phyloP scores from a whole-genome alignment of 2,888 invertebrate genomes.

The Orthosia gothica region DNA sequence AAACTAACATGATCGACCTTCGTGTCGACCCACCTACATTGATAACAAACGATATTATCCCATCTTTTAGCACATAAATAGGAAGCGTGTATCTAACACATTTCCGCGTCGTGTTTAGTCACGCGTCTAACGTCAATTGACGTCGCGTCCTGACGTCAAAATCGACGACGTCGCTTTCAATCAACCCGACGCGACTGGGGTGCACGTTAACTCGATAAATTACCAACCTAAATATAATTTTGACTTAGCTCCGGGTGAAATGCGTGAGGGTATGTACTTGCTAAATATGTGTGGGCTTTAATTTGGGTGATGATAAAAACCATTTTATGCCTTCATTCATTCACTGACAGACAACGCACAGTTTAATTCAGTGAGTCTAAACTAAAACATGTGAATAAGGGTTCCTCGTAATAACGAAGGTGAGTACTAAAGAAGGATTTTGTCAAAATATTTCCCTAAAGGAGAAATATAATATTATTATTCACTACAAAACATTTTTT shows the following conservation, averaged over 20 bases:
- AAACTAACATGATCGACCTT: too few relatives aligned
- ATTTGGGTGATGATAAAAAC: too few relatives aligned
- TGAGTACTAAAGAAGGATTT: too few relatives aligned
- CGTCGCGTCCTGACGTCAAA: conserved; percentile 3
- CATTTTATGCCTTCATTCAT: neutral
- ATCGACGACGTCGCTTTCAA: conserved; percentile 38
- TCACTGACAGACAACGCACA: neutral
- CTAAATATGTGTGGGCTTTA: neutral
- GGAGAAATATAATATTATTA: too few relatives aligned
- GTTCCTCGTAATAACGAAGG: too few relatives aligned
- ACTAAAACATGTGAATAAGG: too few relatives aligned
- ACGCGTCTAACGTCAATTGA: conserved; percentile 43
- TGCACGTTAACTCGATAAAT: conserved; percentile 42
- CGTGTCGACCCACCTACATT: neutral
- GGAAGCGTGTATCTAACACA: conserved; percentile 19
- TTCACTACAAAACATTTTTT: too few relatives aligned
- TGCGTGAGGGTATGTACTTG: neutral
- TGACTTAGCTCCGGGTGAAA: neutral
- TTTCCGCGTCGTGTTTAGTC: conserved; percentile 28
- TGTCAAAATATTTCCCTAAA: too few relatives aligned
- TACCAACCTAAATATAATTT: conserved; percentile 39
- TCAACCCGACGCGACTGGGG: conserved; percentile 44
- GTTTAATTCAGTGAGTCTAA: too few relatives aligned
- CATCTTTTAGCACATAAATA: conserved; percentile 5
- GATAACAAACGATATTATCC: neutral